Evolutionary conservation across 2,888 invertebrate species (phyloP).

Genomic region (Drosophila birchii): DNA sequence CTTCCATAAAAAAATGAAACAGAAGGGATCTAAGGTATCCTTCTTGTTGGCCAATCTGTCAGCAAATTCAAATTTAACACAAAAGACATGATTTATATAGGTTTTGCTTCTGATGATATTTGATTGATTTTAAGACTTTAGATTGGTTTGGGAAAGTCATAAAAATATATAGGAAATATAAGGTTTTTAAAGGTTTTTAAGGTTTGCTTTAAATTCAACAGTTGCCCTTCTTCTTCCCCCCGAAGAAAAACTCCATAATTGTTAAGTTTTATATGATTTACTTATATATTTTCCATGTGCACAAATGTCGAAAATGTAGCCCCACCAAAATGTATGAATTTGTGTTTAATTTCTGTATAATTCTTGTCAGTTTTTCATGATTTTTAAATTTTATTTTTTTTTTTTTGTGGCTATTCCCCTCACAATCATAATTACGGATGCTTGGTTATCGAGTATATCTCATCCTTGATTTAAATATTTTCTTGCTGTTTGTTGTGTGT

Average conservation of each 20-base stretch:
- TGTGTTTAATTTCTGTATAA: constrained; percentile 6
- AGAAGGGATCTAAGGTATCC: not conserved
- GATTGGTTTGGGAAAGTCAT: constrained; percentile 6
- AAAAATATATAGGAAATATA: not conserved
- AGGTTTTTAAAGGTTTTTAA: not conserved
- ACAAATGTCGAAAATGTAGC: constrained; percentile 68
- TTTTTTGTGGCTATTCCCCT: constrained; percentile 37
- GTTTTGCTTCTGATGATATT: not conserved
- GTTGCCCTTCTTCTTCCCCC: not conserved
- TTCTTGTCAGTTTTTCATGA: constrained; percentile 14
- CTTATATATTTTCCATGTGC: constrained; percentile 74
- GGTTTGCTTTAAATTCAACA: not conserved
- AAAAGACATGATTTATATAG: constrained; percentile 30
- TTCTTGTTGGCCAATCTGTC: constrained; percentile 39
- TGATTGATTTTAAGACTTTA: constrained; percentile 55
- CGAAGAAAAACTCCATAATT: not conserved
- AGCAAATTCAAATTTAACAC: constrained; percentile 33
- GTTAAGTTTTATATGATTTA: constrained; percentile 64
- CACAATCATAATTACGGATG: constrained; percentile 73
- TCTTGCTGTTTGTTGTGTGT: constrained; percentile 9
- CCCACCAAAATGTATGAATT: constrained; percentile 39
- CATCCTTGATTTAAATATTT: constrained; percentile 49
- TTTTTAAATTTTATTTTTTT: constrained; percentile 27
- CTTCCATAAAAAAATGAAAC: constrained; percentile 8
- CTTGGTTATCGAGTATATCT: constrained; percentile 67